A percentile compares a stretch with the other conserved stretches of the same genome.
Evolutionary conservation across 2,888 invertebrate species (phyloP).

Genomic region (Mythimna ferrago): DNA sequence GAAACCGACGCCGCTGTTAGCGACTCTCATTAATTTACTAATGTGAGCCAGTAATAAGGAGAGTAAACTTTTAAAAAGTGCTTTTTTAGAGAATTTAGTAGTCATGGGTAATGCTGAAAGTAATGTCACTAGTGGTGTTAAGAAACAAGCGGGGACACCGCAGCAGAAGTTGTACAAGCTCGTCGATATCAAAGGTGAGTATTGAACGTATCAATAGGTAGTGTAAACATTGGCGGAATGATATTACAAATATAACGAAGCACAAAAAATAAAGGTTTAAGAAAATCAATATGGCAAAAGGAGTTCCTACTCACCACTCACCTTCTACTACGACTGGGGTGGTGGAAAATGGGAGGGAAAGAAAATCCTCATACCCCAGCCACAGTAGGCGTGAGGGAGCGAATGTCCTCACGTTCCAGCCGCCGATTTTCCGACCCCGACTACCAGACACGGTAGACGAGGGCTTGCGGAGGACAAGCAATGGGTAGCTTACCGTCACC

Average conservation of each 20-base stretch:
- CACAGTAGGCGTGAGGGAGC: no score
- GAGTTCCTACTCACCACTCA: no score
- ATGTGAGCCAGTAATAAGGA: background rate
- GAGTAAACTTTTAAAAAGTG: background rate
- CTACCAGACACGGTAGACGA: no score
- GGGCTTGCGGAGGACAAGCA: no score
- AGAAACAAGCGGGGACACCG: constrained; percentile 97
- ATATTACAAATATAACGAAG: background rate
- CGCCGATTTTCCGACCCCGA: no score
- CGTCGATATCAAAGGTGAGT: constrained; percentile 96
- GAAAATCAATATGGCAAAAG: background rate
- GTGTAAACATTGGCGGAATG: background rate
- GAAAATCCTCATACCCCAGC: no score
- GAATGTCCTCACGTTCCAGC: no score
- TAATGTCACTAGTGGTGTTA: constrained; percentile 98
- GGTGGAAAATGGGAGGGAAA: no score
- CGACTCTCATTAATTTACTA: background rate
- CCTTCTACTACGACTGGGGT: no score
- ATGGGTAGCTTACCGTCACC: no score
- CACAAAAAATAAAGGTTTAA: background rate
- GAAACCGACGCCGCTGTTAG: background rate
- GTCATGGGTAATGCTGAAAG: constrained; percentile 96
- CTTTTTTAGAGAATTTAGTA: background rate
- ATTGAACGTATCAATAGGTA: background rate
- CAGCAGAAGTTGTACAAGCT: constrained; percentile 96